A percentile compares a stretch with the other conserved stretches of the same genome.
These are phyloP conservation scores for Actinia equina DNA, from an alignment of 64 coral and sea anemone genomes.

Conservation along the genomic window DNA sequence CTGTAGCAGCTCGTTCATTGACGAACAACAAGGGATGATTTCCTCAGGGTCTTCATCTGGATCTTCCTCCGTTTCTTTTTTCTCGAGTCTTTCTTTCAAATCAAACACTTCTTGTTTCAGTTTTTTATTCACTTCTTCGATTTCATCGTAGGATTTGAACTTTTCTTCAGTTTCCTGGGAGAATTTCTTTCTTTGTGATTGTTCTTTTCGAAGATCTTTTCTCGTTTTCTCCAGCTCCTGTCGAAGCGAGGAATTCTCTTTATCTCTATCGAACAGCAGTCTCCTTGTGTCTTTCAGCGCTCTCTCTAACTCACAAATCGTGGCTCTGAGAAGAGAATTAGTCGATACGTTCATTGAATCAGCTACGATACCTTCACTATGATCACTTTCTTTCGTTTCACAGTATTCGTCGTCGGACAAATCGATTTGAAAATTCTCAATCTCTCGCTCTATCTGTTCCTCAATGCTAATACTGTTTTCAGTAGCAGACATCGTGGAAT, in stretches of 20 bases:
- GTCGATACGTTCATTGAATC: constrained; percentile 65
- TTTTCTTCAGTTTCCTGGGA: constrained; percentile 47
- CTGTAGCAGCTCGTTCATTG: constrained; percentile 89
- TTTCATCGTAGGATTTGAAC: constrained; percentile 29
- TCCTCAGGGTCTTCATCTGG: constrained; percentile 53
- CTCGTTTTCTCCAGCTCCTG: constrained; percentile 79
- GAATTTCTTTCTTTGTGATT: constrained; percentile 68
- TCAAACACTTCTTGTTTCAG: constrained; percentile 42
- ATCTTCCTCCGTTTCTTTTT: constrained; percentile 38
- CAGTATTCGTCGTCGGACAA: constrained; percentile 45
- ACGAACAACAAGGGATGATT: constrained; percentile 85
- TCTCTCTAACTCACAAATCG: constrained; percentile 86
- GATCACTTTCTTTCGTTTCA: background rate
- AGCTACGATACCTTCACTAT: constrained; percentile 17
- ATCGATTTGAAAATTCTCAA: constrained; percentile 58
- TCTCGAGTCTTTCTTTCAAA: constrained; percentile 38
- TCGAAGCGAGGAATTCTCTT: constrained; percentile 55
- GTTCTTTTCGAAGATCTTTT: constrained; percentile 78
- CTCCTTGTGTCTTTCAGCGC: constrained; percentile 78
- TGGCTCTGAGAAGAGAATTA: constrained; percentile 77
- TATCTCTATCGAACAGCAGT: constrained; percentile 74
- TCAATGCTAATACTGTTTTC: background rate
- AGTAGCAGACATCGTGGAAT: background rate
- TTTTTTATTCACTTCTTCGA: constrained; percentile 46
- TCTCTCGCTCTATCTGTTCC: constrained; percentile 17